Evolutionary conservation across 2,888 invertebrate species (phyloP), one percentile per base, ranked within the genome.

Genomic region (Apotomis betuletana): DNA sequence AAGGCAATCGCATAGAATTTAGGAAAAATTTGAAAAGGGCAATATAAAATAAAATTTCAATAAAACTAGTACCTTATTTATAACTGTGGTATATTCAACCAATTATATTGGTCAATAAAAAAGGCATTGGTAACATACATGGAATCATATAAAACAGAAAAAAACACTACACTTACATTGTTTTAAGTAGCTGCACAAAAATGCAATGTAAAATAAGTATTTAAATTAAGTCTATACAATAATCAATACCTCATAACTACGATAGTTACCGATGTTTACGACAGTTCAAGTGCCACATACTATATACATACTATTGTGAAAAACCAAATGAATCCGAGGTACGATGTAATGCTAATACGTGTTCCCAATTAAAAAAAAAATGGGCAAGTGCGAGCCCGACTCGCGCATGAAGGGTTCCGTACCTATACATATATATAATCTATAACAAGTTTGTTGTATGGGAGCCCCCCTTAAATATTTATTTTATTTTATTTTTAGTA

Each of bases 1-100:
- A 27, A 27, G 27, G 2, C 27, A 27, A 27, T 27, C 27, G 27
- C 27, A 27, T 27, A 27, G 27, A 27, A 27, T 27, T 27, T 27
- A 27, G 27, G 27, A 27, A 27, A 27, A 27, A 27, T 15, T 15
- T 76, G 75, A 67, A 73, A 64, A n/a, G 8, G 13, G 73, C 3
- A 4, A 13, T 13, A 0, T 41, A 6, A 59, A 44, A 49, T 46
- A 1, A 9, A 4, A 51, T 5, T 13, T 38, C 59, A 72, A 72
- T 68, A 8, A 72, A 72, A 72, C 58, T 5, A 72, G 0, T 15
- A 10, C 15, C 3, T 36, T 67, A 67, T 70, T 57, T 52, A 63
- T 63, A 68, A 72, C 72, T 62, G 36, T 54, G 27, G 72, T 72
- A 72, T 72, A 72, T 63, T 68, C n/a, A 59, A 59, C 72, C 72